Conservation (phyloP, 2,113 vertebrate genomes). For the Rhea pennata region DNA sequence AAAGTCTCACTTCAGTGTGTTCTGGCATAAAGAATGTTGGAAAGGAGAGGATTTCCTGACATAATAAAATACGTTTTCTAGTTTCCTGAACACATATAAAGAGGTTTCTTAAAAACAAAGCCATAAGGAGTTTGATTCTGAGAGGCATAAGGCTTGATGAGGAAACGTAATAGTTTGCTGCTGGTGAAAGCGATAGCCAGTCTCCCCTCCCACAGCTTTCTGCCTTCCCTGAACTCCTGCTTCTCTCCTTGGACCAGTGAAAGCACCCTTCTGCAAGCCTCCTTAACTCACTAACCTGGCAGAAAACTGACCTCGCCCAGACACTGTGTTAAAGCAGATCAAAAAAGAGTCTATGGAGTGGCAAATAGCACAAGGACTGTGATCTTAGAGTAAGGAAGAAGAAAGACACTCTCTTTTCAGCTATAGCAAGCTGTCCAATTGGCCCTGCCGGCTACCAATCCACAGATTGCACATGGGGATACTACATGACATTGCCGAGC, state of each 20-base stretch:
- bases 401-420: neutral
- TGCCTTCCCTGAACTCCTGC: neutral
- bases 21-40: neutral
- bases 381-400: neutral
- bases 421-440: neutral
- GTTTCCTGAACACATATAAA: neutral
- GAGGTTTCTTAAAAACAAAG: neutral
- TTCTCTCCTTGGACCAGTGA: neutral
- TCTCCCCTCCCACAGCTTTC: neutral
- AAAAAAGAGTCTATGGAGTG: neutral
- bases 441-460: neutral
- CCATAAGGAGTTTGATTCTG: neutral
- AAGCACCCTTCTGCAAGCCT: neutral
- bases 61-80: neutral
- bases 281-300: neutral
- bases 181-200: neutral
- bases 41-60: neutral
- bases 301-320: neutral
- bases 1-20: neutral
- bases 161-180: neutral
- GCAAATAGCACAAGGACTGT: neutral
- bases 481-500: fast-evolving
- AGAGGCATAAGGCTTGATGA: neutral
- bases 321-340: neutral
- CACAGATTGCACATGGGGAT: neutral